Percentiles rank a stretch among this genome's conserved stretches.
Conservation (phyloP, 2,888 invertebrate species). For the Oscheius myriophilus region DNA sequence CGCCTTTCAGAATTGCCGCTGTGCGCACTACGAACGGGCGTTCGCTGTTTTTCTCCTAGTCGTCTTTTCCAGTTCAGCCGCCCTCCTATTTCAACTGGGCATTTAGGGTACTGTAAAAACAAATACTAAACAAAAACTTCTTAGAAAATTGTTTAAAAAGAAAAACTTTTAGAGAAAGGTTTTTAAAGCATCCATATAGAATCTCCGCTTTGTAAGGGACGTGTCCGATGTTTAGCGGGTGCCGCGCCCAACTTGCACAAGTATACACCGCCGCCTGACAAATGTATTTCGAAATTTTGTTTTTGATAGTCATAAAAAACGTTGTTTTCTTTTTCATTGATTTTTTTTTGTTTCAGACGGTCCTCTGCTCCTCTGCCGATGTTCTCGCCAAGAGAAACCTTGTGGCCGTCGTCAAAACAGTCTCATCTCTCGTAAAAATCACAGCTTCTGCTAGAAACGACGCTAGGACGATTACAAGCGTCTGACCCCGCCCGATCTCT, state of each 20-base stretch:
- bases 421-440: conserved; percentile 7
- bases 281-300: too few relatives aligned
- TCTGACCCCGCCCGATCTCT: conserved; percentile 3
- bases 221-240: too few relatives aligned
- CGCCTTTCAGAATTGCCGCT: conserved; percentile 24
- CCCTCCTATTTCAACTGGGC: conserved; percentile 10
- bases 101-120: conserved; percentile 1
- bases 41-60: conserved; percentile 16
- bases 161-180: too few relatives aligned
- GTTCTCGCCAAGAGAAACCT: conserved; percentile 45
- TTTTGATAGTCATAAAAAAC: too few relatives aligned
- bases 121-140: too few relatives aligned
- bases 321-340: background rate
- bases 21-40: conserved; percentile 25
- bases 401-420: conserved; percentile 16
- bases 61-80: conserved; percentile 15
- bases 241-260: too few relatives aligned
- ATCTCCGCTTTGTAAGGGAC: too few relatives aligned
- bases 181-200: too few relatives aligned
- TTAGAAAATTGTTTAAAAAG: too few relatives aligned
- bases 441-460: background rate
- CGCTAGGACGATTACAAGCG: background rate
- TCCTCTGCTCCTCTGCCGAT: conserved; percentile 44
- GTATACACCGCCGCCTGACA: too few relatives aligned
- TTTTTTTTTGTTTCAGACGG: conserved; percentile 31